These are phyloP conservation scores for Hippocampus kuda DNA, from an alignment of 2,797 vertebrate species.

Conservation along the genomic window DNA sequence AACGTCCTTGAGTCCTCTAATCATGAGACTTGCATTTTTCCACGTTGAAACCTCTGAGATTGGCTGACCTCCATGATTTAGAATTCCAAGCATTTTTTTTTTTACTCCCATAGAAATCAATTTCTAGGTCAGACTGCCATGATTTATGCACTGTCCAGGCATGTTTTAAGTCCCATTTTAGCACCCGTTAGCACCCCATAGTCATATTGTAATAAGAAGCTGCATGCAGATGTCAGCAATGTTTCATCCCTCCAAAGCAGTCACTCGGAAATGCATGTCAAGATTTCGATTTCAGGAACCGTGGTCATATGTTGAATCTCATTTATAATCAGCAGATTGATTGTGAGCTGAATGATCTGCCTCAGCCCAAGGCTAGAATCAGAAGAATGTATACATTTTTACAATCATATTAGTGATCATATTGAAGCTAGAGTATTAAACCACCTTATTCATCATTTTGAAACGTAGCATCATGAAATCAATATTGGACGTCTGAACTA, in stretches of 20 bases:
- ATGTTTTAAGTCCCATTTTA: neutral
- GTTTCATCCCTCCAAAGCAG: neutral
- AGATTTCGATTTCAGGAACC: neutral
- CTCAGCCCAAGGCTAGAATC: no score
- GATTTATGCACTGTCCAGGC: neutral
- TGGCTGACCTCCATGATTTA: neutral
- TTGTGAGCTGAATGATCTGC: neutral
- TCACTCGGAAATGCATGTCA: neutral
- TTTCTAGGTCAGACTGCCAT: neutral
- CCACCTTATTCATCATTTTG: neutral
- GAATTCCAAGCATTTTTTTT: neutral
- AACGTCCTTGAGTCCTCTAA: conserved; percentile 3
- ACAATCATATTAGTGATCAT: neutral
- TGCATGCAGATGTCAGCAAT: neutral
- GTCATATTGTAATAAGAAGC: neutral
- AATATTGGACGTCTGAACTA: neutral
- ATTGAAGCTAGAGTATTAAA: neutral
- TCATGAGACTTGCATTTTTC: neutral
- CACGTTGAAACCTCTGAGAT: neutral
- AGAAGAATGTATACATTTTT: neutral
- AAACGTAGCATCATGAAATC: neutral
- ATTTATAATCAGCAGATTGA: neutral
- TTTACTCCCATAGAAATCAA: neutral
- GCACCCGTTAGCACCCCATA: neutral
- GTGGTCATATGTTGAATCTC: neutral